Evolutionary conservation across 2,888 invertebrate genomes (phyloP).

Genomic region (Gymnocheta viridis): DNA sequence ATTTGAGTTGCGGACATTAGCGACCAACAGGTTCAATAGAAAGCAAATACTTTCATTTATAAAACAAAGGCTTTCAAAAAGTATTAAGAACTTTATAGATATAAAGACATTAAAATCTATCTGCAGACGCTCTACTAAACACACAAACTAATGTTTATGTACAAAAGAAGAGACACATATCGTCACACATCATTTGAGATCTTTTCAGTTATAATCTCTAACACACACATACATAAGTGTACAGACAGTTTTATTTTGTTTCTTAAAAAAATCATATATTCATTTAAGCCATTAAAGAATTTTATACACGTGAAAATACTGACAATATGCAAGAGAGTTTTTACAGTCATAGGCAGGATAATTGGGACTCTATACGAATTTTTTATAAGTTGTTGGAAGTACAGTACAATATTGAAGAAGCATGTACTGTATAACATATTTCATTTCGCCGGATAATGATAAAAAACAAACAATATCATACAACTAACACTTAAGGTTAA

Average conservation of each 20-base stretch:
- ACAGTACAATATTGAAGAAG: no score
- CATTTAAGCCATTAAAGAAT: constrained; percentile 4
- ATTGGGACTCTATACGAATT: neutral
- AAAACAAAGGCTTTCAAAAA: constrained; percentile 5
- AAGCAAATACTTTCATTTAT: neutral
- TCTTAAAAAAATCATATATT: neutral
- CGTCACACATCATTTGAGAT: constrained; percentile 8
- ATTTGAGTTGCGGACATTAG: neutral
- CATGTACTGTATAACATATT: no score
- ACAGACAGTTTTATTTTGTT: neutral
- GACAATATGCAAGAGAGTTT: neutral
- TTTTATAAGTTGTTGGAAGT: no score
- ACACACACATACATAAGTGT: neutral
- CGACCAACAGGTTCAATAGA: constrained; percentile 48
- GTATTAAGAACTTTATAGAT: constrained; percentile 21
- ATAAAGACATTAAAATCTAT: constrained; percentile 29
- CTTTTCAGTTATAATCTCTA: constrained; percentile 6
- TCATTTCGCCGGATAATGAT: no score
- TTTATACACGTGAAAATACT: neutral
- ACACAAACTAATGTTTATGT: neutral
- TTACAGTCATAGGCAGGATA: neutral
- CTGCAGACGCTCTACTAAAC: neutral
- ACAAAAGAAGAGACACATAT: neutral
- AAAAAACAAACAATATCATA: no score
- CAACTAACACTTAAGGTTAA: no score